A percentile compares a stretch with the other conserved stretches of the same genome.
phyloP scores from a whole-genome alignment of 2,113 vertebrate genomes.

The Morphnarchus princeps region DNA sequence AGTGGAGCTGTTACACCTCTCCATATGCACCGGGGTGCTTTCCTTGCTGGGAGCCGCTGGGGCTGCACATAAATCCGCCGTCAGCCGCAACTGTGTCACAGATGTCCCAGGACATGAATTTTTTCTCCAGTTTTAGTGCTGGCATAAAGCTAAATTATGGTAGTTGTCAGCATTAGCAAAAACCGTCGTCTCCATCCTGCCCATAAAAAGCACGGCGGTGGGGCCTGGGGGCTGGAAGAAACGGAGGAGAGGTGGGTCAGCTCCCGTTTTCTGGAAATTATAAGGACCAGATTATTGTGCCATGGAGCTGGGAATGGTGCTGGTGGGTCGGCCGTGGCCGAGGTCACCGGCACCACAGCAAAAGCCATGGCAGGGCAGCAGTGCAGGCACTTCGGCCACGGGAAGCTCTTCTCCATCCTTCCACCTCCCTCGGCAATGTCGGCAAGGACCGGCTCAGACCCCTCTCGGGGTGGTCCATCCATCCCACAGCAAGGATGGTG shows the following conservation, averaged over 20 bases:
- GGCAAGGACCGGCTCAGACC: not conserved
- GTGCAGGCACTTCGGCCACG: accelerated
- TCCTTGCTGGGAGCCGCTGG: not conserved
- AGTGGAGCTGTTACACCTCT: not conserved
- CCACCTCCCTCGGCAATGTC: accelerated
- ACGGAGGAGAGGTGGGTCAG: accelerated
- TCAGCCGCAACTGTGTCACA: not conserved
- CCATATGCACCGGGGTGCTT: accelerated
- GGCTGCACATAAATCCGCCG: not conserved
- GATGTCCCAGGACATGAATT: slow-evolving; percentile 18
- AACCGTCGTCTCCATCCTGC: not conserved
- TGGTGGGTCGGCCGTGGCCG: accelerated
- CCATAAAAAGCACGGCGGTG: accelerated
- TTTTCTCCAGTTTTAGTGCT: not conserved
- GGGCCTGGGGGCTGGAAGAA: not conserved
- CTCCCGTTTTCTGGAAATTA: not conserved
- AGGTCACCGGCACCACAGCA: accelerated
- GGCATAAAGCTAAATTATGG: slow-evolving; percentile 9
- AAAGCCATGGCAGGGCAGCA: accelerated
- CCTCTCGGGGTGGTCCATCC: accelerated
- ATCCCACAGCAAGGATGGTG: accelerated
- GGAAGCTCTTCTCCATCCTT: not conserved
- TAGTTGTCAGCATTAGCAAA: not conserved
- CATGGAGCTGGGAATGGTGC: not conserved
- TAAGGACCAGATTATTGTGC: not conserved